Base-by-base conservation (phyloP, 64 coral and sea anemone genomes). In the Pocillopora verrucosa region DNA sequence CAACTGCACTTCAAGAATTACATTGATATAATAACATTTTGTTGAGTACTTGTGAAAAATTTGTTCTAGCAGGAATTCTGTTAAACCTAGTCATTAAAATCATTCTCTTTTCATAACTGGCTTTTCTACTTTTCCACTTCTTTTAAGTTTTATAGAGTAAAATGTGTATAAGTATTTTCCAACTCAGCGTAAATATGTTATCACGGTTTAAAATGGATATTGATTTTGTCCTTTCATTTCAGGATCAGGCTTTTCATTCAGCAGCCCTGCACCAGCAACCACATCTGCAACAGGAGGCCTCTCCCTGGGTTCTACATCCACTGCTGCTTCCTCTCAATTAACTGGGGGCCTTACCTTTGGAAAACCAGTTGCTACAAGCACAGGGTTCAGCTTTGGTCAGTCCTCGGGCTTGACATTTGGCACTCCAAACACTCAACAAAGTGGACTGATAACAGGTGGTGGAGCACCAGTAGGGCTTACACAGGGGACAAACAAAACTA, bases 331-430 rank as follows among this genome's bases (percentile, higher is more conserved):
- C 11, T 88, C 57, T 10, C 26, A 56, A 36, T 77, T 76, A 22
- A 35, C 80, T 60, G 25, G 80, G 1, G 80, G 59, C 2, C 58
- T 87, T 13, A 60, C n/a, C 35, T 45, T 89, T 20, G 76, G 88
- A 2, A 89, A 80, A 58, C 4, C 88, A 14, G 12, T 60, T 82
- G 68, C 80, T 1, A 5, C 85, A 78, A 45, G 36, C 24, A 68
- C 34, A 76, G 75, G 89, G 3, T 94, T 91, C 37, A 65, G 4
- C 34, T 22, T 94, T 16, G 93, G 93, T 61, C 36, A 34, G 19
- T 11, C 34, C 19, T 88, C 56, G 60, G 22, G 82, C 36, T 59
- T 37, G 5, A 41, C 5, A 34, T 19, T 65, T 0, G 73, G 59
- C 3, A 73, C 62, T 17, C 69, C 72, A 11, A 76, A 84, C 25